Evolutionary conservation across 2,888 invertebrate genomes (phyloP).

Genomic region (Brenthis ino): DNA sequence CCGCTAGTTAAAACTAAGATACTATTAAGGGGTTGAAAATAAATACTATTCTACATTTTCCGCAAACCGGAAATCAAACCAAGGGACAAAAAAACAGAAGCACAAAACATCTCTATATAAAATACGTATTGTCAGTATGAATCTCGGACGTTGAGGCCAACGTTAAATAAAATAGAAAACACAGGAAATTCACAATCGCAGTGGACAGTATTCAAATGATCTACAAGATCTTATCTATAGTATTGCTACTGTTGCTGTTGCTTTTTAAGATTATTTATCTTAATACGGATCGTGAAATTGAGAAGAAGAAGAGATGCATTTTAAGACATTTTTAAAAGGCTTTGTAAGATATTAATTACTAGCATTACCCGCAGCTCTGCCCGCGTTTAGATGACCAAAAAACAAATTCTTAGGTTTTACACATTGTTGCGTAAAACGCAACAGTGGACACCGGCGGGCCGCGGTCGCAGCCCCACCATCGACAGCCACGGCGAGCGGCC

Average conservation of each 20-base stretch:
- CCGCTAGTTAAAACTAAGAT: neutral
- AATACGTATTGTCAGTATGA: conserved; percentile 2
- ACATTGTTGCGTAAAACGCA: too few relatives aligned
- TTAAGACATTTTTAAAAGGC: too few relatives aligned
- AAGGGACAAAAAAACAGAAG: conserved; percentile 2
- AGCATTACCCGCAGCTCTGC: too few relatives aligned
- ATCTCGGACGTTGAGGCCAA: conserved; percentile 11
- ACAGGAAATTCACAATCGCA: neutral
- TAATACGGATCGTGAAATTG: too few relatives aligned
- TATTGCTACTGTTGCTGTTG: neutral
- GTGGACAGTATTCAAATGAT: neutral
- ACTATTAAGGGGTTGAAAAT: neutral
- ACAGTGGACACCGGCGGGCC: too few relatives aligned
- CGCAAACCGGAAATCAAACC: conserved; percentile 1
- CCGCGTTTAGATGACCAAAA: too few relatives aligned
- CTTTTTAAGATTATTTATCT: too few relatives aligned
- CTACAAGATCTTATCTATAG: neutral
- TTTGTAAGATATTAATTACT: too few relatives aligned
- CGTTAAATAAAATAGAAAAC: conserved; percentile 4
- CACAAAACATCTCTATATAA: conserved; percentile 1
- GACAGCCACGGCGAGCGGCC: too few relatives aligned
- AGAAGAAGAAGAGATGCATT: too few relatives aligned
- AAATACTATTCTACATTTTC: neutral
- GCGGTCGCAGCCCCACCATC: too few relatives aligned
- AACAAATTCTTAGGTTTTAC: too few relatives aligned